phyloP scores from a whole-genome alignment of 2,888 invertebrate genomes.

The Aphidius colemani region DNA sequence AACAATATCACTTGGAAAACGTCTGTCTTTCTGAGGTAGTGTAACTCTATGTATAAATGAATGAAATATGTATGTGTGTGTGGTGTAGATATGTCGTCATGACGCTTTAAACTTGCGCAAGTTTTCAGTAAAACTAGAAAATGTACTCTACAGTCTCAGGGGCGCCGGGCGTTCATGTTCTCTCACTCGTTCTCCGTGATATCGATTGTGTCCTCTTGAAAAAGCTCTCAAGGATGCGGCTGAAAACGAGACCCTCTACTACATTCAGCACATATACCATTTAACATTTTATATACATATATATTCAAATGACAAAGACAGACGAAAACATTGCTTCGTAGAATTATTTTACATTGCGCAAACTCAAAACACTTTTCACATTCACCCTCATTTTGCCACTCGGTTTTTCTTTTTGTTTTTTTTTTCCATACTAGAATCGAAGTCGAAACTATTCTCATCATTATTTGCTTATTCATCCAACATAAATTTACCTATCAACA shows the following conservation, averaged over 20 bases:
- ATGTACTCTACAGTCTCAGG: neutral
- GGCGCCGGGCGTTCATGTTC: conserved; percentile 18
- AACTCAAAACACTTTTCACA: neutral
- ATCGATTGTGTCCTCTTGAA: conserved; percentile 29
- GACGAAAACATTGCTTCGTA: neutral
- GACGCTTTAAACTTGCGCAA: conserved; percentile 5
- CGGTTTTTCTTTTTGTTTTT: conserved; percentile 14
- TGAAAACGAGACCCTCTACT: conserved; percentile 22
- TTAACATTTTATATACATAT: neutral
- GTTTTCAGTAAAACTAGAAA: neutral
- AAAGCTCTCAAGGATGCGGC: conserved; percentile 29
- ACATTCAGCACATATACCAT: conserved; percentile 1
- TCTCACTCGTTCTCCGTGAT: conserved; percentile 29
- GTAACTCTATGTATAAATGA: conserved; percentile 5
- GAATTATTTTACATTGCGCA: conserved; percentile 11
- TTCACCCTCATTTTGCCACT: conserved; percentile 2
- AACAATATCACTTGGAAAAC: conserved; percentile 29
- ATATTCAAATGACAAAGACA: neutral
- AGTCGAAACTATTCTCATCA: neutral
- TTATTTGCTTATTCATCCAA: neutral
- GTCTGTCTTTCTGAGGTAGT: conserved; percentile 22
- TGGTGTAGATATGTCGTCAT: conserved; percentile 1
- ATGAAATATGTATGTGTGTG: neutral
- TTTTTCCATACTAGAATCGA: too few species aligned
- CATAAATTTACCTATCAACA: too few species aligned